Base-by-base conservation (phyloP, 92 coral and sea anemone species). In the Epizoanthus rinbou region DNA sequence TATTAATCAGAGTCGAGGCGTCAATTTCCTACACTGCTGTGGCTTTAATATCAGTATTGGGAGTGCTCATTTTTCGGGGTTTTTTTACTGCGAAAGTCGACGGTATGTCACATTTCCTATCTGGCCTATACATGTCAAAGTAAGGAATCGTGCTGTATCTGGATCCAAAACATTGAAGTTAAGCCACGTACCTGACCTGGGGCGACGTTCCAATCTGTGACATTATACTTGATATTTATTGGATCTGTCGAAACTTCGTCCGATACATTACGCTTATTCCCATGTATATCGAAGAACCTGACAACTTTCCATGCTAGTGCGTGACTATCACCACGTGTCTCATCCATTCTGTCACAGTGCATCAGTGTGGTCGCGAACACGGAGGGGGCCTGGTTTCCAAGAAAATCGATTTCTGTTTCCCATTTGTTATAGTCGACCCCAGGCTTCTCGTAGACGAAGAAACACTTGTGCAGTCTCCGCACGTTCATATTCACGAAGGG, bases 321-420 rank as follows among this genome's bases (percentile, higher is more conserved):
- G 22, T 69, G 43, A 64, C 92, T 95, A 57, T 91, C 22, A n/a
- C 23, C 56, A 31, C 92, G 82, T 37, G 47, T 31, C 69, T 90
- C 93, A 9, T 90, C 88, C 23, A 72, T 67, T 35, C 64, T 39
- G 31, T 85, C 89, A 39, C 99, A 96, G 68, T 81, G 85, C 64
- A 89, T 81, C 64, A 96, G 85, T 3, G 97, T 90, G 24, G 97
- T 90, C n/a, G 94, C 98, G 83, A 74, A 93, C 28, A 94, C 92
- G 6, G 99, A 87, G 15, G 69, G 72, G 21, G 92, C 90, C 15
- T 59, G 57, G 78, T 94, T 96, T 37, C 87, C 89, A 52, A 88
- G 90, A 67, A 96, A 96, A 9, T 75, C 18, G 33, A 96, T 86
- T 57, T 64, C 80, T 33, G 86, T 85, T 18, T 93, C 41, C 94